These are phyloP conservation scores for Amphiprion percula DNA, from an alignment of 2,113 vertebrate species.

Conservation along the genomic window DNA sequence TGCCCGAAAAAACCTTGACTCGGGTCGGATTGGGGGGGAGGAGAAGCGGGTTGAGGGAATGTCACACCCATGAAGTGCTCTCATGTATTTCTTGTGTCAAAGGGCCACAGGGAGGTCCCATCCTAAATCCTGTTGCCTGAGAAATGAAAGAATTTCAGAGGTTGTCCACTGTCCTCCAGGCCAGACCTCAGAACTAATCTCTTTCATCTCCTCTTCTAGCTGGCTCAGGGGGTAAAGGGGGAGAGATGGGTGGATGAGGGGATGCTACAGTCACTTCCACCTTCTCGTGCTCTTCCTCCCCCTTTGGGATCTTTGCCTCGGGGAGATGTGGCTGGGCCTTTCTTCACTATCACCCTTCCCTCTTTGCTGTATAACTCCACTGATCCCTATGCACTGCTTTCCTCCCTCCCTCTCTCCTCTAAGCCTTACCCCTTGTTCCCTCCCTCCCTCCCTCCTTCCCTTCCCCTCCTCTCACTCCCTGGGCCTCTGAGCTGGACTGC, in stretches of 20 bases:
- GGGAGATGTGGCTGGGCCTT: conserved; percentile 72
- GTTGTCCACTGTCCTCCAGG: conserved; percentile 73
- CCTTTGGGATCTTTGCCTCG: conserved; percentile 70
- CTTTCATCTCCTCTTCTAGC: conserved; percentile 76
- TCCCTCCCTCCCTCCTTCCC: conserved; percentile 50
- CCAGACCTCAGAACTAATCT: conserved; percentile 76
- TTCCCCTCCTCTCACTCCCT: conserved; percentile 43
- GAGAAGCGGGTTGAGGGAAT: conserved; percentile 12
- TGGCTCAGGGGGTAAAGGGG: neutral
- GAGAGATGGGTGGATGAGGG: conserved; percentile 24
- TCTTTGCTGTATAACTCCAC: conserved; percentile 60
- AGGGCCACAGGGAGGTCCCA: conserved; percentile 61
- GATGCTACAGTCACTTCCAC: conserved; percentile 35
- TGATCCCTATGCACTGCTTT: conserved; percentile 80
- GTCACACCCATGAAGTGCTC: conserved; percentile 49
- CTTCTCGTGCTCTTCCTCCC: conserved; percentile 41
- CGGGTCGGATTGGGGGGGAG: neutral
- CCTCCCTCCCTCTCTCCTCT: conserved; percentile 38
- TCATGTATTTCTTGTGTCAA: conserved; percentile 65
- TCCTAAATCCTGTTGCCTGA: conserved; percentile 70
- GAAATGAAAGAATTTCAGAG: conserved; percentile 73
- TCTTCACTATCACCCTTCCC: conserved; percentile 37
- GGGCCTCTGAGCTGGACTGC: conserved; percentile 85
- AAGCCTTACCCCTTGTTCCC: conserved; percentile 50
- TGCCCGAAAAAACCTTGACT: conserved; percentile 52